A percentile compares a stretch with the other conserved stretches of the same genome.
phyloP scores from a whole-genome alignment of 2,888 invertebrate genomes.

The Metopia argyrocephala region DNA sequence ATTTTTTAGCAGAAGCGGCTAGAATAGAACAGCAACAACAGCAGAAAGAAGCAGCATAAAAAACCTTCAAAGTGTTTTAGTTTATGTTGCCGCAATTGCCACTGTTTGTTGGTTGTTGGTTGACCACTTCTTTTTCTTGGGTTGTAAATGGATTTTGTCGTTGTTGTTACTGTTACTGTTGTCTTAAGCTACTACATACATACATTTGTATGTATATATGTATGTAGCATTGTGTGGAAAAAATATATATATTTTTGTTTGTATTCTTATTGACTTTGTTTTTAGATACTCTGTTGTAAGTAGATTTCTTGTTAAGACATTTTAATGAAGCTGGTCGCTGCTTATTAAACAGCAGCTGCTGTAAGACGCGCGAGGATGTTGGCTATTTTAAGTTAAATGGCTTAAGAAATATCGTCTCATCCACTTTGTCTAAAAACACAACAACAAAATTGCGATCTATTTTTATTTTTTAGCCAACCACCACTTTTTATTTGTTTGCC shows the following conservation, averaged over 20 bases:
- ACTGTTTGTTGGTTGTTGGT: slow-evolving; percentile 57
- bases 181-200: slow-evolving; percentile 22
- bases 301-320: slow-evolving; percentile 52
- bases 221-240: background rate
- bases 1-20: background rate
- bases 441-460: slow-evolving; percentile 54
- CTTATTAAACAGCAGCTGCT: slow-evolving; percentile 65
- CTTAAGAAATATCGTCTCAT: slow-evolving; percentile 30
- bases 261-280: background rate
- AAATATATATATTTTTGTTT: background rate
- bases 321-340: slow-evolving; percentile 69
- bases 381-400: slow-evolving; percentile 40
- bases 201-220: background rate
- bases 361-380: slow-evolving; percentile 53
- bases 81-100: slow-evolving; percentile 61
- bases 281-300: slow-evolving; percentile 49
- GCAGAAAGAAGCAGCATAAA: slow-evolving; percentile 31
- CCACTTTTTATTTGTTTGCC: background rate
- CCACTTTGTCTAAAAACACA: slow-evolving; percentile 34
- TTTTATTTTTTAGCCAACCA: background rate
- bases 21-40: slow-evolving; percentile 11
- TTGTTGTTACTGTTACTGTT: slow-evolving; percentile 40
- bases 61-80: slow-evolving; percentile 59
- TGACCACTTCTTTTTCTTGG: slow-evolving; percentile 50
- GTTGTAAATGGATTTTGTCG: slow-evolving; percentile 14